A percentile compares a stretch with the other conserved stretches of the same genome.
phyloP scores from a whole-genome alignment of 2,888 invertebrate species.

The Malacosoma neustria region DNA sequence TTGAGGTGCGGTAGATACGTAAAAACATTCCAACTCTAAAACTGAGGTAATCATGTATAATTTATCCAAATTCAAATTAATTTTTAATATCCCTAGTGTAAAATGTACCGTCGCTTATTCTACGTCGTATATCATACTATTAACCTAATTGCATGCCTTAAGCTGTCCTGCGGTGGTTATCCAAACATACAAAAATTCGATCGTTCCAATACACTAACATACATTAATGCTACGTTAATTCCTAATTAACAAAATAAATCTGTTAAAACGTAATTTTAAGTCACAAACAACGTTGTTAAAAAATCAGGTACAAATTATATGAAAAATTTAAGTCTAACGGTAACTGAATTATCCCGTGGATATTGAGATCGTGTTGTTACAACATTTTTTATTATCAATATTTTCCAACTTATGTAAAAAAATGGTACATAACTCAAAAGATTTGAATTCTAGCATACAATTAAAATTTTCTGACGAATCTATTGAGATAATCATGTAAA shows the following conservation, averaged over 20 bases:
- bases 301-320: slow-evolving; percentile 73
- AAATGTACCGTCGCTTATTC: slow-evolving; percentile 28
- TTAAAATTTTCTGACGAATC: too few relatives aligned
- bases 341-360: slow-evolving; percentile 66
- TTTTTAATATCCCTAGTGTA: slow-evolving; percentile 28
- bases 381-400: slow-evolving; percentile 25
- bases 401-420: too few relatives aligned
- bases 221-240: slow-evolving; percentile 37
- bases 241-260: slow-evolving; percentile 52
- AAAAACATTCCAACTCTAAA: too few relatives aligned
- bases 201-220: slow-evolving; percentile 51
- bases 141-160: slow-evolving; percentile 59
- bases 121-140: slow-evolving; percentile 41
- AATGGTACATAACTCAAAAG: too few relatives aligned
- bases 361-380: slow-evolving; percentile 58
- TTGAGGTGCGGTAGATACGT: too few relatives aligned
- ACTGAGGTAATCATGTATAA: too few relatives aligned
- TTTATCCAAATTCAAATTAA: too few relatives aligned
- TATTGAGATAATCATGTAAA: too few relatives aligned
- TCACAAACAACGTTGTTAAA: slow-evolving; percentile 51
- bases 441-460: too few relatives aligned
- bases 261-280: slow-evolving; percentile 62
- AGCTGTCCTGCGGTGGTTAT: slow-evolving; percentile 67
- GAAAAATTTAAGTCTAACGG: slow-evolving; percentile 62
- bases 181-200: slow-evolving; percentile 44